Base-by-base conservation (phyloP, 2,797 vertebrate genomes). In the Nothura maculosa region DNA sequence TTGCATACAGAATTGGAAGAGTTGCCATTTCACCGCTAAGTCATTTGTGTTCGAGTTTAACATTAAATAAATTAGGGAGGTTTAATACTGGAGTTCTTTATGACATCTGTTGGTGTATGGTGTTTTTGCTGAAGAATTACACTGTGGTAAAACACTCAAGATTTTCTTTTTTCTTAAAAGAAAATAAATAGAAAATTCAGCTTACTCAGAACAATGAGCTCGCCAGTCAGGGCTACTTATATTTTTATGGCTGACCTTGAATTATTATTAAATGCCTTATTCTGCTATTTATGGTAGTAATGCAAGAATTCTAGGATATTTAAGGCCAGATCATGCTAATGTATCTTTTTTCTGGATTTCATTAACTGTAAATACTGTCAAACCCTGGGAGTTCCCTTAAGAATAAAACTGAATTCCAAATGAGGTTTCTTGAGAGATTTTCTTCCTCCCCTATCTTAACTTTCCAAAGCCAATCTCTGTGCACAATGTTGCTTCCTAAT, bases 51-150 rank as follows among this genome's bases (percentile, higher is more conserved):
- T 85, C 83, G 93, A 94, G 96, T 92, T 93, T 79, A 89, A 74
- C 91, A 12, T 95, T 94, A 96, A 91, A 96, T 96, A 96, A 97
- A 97, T 96, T 85, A 97, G 90, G 87, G 36, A 89, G 94, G 90
- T 72, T 87, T 97, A 97, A 87, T 94, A 85, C 50, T 88, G 88
- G 91, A 77, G 80, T 97, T 97, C 96, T 95, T 92, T 73, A 55
- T 89, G 62, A 27, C 36, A 95, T 95, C 87, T 93, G 58, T 80
- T 66, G 68, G 43, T 52, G 72, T 68, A 21, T n/a, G 40, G 50
- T 62, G 38, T 80, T 76, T 67, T 80, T 48, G 9, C 58, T 72
- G 83, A 91, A 54, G 78, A 95, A 85, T 67, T 77, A 42, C 54
- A n/a, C 72, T 95, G 64, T 77, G 54, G 85, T 92, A 48, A 89